Base-by-base conservation (phyloP, 2,113 vertebrate genomes). In the Vireo altiloquus region DNA sequence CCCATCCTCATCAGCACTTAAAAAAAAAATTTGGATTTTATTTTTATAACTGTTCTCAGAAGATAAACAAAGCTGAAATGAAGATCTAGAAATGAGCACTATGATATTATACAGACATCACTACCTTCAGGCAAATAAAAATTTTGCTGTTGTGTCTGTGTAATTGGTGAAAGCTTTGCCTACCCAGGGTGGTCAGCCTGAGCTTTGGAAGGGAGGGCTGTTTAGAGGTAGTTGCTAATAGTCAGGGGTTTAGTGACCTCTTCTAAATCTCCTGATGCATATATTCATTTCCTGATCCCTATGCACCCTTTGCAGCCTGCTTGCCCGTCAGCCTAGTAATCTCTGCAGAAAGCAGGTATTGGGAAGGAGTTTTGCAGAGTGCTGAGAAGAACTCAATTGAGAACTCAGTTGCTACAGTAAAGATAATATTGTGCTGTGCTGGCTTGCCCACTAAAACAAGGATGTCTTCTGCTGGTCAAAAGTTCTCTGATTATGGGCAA, bases 11-110 rank as follows among this genome's bases (percentile, higher is more conserved):
- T 52, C 83, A 79, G 44, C 57, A 49, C 44, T 79, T 5, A 72
- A 76, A 82, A 72, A 83, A 68, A 27, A 56, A 60, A 56, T 24
- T 69, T 84, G 66, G 65, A 65, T 68, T 94, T 87, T 91, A 92
- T 94, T 96, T 94, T 95, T 92, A 27, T 87, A 82, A 71, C 91
- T 66, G 42, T 83, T 78, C 82, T 89, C 56, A 81, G 60, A 93
- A 88, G 52, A 78, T 71, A 95, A 94, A 96, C 76, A 94, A 75
- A 89, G 56, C 33, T 89, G 72, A 81, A 95, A 87, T 37, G 1
- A 9, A 87, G 89, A 88, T 47, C 39, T 39, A 78, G 92, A 96
- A 90, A 83, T 88, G 68, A 91, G 44, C 31, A 35, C 30, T 37
- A 49, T 71, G 84, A 82, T 79, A 56, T 57, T 84, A 69, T 31